Evolutionary conservation across 2,113 vertebrate genomes (phyloP), one percentile per base, ranked within the genome.

Genomic region (Cervus canadensis): DNA sequence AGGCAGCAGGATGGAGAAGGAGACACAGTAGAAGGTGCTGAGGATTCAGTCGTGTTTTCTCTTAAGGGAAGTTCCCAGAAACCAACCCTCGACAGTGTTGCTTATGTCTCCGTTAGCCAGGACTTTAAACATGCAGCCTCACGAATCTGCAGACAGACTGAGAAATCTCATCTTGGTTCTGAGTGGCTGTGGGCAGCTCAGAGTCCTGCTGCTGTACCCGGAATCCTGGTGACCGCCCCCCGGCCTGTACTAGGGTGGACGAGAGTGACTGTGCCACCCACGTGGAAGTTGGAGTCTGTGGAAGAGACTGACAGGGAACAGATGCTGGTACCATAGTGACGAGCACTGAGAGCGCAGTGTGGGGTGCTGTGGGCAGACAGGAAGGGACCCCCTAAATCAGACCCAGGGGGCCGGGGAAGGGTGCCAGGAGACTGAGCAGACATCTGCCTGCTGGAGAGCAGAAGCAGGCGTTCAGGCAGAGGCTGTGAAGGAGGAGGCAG

Each of bases 111-210:
- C 52, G 36, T 85, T 87, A 43, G 43, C 25, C 62, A 48, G 43
- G 78, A 67, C 17, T 33, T 52, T 91, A 78, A 59, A 71, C 30
- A 14, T 7, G 16, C 54, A 52, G 56, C 59, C 40, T 28, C n/a
- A 7, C 25, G 17, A 79, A 57, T n/a, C 78, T 76, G 30, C 14
- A 23, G 43, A 45, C 33, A 60, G 54, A 6, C 84, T 89, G 30
- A 43, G 43, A 62, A 76, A 87, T 89, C 67, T 89, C 67, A 15
- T 57, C 59, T 74, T 86, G 36, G 74, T 85, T 62, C 87, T 56
- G 19, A 30, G 64, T 48, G 19, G 82, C 78, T 14, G 1, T 76
- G 81, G 16, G 28, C 15, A 71, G n/a, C 54, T 36, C 11, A 43
- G 71, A 48, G 56, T 40, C 25, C 60, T 71, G n/a, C 40, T 64